phyloP scores from a whole-genome alignment of 2,888 invertebrate genomes.

The Trissolcus japonicus region DNA sequence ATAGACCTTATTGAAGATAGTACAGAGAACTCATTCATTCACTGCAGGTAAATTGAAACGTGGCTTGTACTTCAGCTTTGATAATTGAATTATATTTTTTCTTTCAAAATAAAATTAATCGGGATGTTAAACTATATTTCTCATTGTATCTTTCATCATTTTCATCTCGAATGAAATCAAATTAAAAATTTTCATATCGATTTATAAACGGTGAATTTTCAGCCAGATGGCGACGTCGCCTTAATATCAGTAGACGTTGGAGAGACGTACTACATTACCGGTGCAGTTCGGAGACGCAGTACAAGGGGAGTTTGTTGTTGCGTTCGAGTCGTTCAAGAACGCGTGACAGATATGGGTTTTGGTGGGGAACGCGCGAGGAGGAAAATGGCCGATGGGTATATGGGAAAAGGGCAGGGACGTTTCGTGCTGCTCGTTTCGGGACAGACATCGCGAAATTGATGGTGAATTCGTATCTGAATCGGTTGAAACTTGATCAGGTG shows the following conservation, averaged over 20 bases:
- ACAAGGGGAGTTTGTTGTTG: conserved; percentile 47
- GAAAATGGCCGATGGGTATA: conserved; percentile 74
- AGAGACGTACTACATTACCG: conserved; percentile 34
- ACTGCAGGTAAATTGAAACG: no score
- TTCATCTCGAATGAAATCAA: no score
- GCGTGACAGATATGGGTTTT: conserved; percentile 57
- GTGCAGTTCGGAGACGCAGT: conserved; percentile 37
- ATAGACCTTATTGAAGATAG: not conserved
- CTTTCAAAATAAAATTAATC: no score
- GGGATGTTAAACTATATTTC: no score
- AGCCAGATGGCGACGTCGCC: not conserved
- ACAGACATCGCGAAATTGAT: conserved; percentile 45
- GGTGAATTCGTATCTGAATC: conserved; percentile 34
- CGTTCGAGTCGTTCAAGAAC: conserved; percentile 58
- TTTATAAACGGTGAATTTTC: no score
- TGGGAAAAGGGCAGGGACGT: conserved; percentile 76
- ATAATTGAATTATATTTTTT: no score
- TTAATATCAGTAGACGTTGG: conserved; percentile 2
- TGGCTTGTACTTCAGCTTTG: no score
- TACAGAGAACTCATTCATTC: not conserved
- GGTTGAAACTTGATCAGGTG: conserved; percentile 26
- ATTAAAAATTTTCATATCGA: no score
- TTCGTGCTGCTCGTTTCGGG: conserved; percentile 64
- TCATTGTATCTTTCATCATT: no score
- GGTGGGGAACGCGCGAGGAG: conserved; percentile 69